Evolutionary conservation across 2,797 vertebrate genomes (phyloP).

Genomic region (Salmo trutta): DNA sequence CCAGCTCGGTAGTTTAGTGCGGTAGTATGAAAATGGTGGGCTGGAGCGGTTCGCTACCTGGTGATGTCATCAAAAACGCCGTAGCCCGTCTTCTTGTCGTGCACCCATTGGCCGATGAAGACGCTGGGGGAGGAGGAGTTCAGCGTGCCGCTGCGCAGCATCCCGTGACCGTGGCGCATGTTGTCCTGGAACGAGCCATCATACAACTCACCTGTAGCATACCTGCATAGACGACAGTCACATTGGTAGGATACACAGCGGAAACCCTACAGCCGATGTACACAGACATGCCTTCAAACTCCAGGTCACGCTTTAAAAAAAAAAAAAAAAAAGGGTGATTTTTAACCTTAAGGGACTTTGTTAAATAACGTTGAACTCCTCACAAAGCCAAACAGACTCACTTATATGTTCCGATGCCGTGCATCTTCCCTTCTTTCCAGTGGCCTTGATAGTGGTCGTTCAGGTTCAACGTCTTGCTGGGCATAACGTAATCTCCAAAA

Average conservation of each 20-base stretch:
- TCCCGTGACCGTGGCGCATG: slow-evolving; percentile 92
- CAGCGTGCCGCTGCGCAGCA: slow-evolving; percentile 91
- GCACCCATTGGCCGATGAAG: slow-evolving; percentile 95
- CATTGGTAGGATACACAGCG: not conserved
- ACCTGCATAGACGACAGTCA: slow-evolving; percentile 70
- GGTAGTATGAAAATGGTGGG: not conserved
- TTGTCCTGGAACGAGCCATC: slow-evolving; percentile 94
- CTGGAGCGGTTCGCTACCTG: slow-evolving; percentile 73
- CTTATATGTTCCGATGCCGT: slow-evolving; percentile 90
- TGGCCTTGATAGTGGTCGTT: slow-evolving; percentile 89
- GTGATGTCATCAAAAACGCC: slow-evolving; percentile 98
- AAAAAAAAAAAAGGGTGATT: too few species aligned
- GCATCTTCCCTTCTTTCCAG: slow-evolving; percentile 97
- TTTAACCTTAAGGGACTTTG: too few species aligned
- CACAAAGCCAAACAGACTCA: slow-evolving; percentile 49
- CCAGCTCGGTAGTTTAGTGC: too few species aligned
- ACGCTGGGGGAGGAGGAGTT: slow-evolving; percentile 95
- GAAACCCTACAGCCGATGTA: not conserved
- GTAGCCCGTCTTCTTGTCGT: slow-evolving; percentile 94
- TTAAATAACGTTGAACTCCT: not conserved
- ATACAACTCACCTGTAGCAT: slow-evolving; percentile 92
- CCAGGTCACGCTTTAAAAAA: not conserved
- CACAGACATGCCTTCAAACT: not conserved
- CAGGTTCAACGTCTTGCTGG: slow-evolving; percentile 87
- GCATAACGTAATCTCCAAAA: slow-evolving; percentile 86